Evolutionary conservation across 2,797 vertebrate species (phyloP), one percentile per base, ranked within the genome.

Genomic region (Stomatorhinus walkeri): DNA sequence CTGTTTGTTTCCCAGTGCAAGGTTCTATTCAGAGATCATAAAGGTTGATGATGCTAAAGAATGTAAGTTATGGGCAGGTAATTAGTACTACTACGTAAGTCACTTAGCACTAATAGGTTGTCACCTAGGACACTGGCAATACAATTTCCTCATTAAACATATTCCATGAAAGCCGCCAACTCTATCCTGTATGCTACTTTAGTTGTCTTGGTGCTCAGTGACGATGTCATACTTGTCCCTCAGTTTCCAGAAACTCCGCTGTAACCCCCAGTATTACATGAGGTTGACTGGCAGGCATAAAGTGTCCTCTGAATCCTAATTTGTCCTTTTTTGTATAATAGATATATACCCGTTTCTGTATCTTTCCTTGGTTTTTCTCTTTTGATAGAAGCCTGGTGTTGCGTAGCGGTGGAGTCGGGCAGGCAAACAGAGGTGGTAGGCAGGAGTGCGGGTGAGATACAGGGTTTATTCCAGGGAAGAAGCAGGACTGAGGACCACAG

Each of bases 131-230:
- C 46, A 46, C 64, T 76, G 7, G 46, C 24, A 51, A 76, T 76
- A 10, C 56, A 87, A 87, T 87, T 68, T 87, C 40, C 43, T 87
- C 43, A 48, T 87, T 87, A 87, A 64, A 64, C 54, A n/a, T 64
- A 24, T 12, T 61, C 40, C 28, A 36, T 87, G 86, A 87, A 87
- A 48, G 22, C 56, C 19, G 14, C 32, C 36, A 5, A 24, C 19
- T 48, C 56, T 16, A 68, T 68, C 54, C 28, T 87, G 87, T 48
- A 48, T 14, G 43, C 19, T 68, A 32, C n/a, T 85, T 6, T 52
- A 22, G 49, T 48, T 68, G 59, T 46, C 59, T 64, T 28, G 56
- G 87, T 49, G 36, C 40, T 36, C 59, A 49, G 1, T 68, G 36
- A 68, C 2, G 9, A 87, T 68, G n/a, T 48, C 40, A 48, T 12